A percentile compares a stretch with the other conserved stretches of the same genome.
phyloP scores from a whole-genome alignment of 2,888 invertebrate genomes.

The Melieria picta region DNA sequence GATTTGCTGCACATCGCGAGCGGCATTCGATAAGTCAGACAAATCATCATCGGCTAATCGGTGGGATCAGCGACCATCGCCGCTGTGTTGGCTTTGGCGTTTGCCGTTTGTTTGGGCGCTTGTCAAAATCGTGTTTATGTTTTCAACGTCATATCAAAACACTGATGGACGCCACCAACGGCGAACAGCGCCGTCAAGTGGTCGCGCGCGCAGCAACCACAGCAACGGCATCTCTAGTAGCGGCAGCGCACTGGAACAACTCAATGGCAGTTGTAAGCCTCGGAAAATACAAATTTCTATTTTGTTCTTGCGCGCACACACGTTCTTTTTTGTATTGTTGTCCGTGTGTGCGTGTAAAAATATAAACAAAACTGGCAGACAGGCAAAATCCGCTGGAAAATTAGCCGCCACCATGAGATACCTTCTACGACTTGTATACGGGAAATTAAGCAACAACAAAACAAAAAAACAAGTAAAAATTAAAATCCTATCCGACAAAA shows the following conservation, averaged over 20 bases:
- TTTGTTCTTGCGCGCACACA: not conserved
- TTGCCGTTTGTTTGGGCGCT: no score
- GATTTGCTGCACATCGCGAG: no score
- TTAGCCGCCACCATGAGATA: slow-evolving; percentile 5
- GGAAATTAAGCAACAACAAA: slow-evolving; percentile 2
- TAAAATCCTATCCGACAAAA: not conserved
- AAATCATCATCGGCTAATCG: no score
- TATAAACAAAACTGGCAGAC: slow-evolving; percentile 21
- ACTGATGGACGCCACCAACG: no score
- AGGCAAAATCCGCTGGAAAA: slow-evolving; percentile 19
- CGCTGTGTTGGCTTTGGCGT: no score
- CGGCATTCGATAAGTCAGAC: no score
- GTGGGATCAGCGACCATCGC: no score
- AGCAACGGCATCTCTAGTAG: no score
- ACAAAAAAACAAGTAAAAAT: not conserved
- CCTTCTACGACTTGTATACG: not conserved
- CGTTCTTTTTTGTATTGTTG: not conserved
- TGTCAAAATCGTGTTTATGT: no score
- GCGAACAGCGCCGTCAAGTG: no score
- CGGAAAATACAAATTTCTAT: slow-evolving; percentile 10
- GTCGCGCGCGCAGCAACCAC: no score
- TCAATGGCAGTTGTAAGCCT: slow-evolving; percentile 11
- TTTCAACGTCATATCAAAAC: no score
- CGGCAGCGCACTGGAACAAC: slow-evolving; percentile 15
- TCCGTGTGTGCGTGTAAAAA: slow-evolving; percentile 11